Evolutionary conservation across 92 coral and sea anemone genomes (phyloP).

Genomic region (Parazoanthus darwini): DNA sequence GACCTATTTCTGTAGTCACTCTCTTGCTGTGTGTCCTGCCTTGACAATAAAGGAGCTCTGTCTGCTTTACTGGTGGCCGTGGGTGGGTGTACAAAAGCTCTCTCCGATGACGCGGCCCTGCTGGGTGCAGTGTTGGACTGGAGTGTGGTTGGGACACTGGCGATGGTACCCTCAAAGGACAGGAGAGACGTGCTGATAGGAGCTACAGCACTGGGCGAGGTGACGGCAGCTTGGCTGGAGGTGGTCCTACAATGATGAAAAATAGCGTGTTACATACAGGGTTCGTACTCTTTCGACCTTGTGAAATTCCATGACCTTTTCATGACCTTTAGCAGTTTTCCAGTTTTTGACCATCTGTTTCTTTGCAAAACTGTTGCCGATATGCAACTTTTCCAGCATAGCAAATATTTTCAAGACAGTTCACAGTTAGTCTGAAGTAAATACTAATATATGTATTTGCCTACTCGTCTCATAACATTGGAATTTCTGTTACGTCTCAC

Average conservation of each 20-base stretch:
- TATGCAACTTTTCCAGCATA: too few relatives aligned
- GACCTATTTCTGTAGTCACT: slow-evolving; percentile 24
- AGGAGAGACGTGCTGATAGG: slow-evolving; percentile 78
- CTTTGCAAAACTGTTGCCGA: too few relatives aligned
- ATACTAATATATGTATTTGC: too few relatives aligned
- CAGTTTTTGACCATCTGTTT: too few relatives aligned
- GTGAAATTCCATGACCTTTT: too few relatives aligned
- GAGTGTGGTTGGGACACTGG: slow-evolving; percentile 58
- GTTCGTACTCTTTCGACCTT: too few relatives aligned
- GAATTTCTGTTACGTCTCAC: too few relatives aligned
- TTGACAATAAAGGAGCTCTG: not conserved
- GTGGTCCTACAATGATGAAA: slow-evolving; percentile 4
- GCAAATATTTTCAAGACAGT: too few relatives aligned
- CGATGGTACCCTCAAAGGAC: slow-evolving; percentile 93
- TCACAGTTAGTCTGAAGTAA: too few relatives aligned
- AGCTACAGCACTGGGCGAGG: slow-evolving; percentile 90
- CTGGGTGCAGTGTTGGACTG: slow-evolving; percentile 30
- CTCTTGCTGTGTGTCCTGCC: slow-evolving; percentile 25
- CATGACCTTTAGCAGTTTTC: too few relatives aligned
- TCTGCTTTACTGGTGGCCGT: not conserved
- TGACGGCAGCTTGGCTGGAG: slow-evolving; percentile 30
- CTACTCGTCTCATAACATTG: too few relatives aligned
- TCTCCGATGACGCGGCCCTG: slow-evolving; percentile 1
- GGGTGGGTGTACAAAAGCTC: not conserved
- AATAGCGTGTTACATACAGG: not conserved